Base-by-base conservation (phyloP, 2,113 vertebrate species). In the Anoplopoma fimbria region DNA sequence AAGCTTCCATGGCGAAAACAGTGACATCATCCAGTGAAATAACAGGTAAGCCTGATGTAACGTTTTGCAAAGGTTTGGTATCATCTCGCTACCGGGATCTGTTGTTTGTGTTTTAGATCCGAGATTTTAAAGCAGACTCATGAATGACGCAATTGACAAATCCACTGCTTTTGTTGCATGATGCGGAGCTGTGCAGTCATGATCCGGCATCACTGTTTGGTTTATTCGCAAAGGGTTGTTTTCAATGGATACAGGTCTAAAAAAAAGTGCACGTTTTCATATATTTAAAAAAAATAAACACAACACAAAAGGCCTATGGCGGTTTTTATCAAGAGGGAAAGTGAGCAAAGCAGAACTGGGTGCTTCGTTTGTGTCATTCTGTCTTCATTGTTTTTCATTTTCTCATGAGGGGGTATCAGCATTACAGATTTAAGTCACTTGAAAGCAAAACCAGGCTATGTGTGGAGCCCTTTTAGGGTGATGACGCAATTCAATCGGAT, bases 1-100 rank as follows among this genome's bases (percentile, higher is more conserved):
- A 62, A 34, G 21, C 75, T 31, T 70, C 88, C 71, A 95, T 95
- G 94, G 94, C 89, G 79, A 93, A 90, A 88, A 81, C 83, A 36
- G 71, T 75, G 65, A 9, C 88, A 17, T 75, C 92, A 25, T 81
- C 85, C 45, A 69, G 57, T 47, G 55, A 80, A 33, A 47, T 84
- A 31, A 47, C 93, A 94, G 94, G 95, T 95, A 88, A 86, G 86
- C 23, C 27, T 5, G 9, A 3, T n/a, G 23, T 1, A 13, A 3
- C 4, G 21, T 47, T 25, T n/a, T 23, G 55, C 19, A 8, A 4
- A 0, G 19, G 3, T 14, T 70, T 53, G 21, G 19, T 25, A 2
- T 40, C 40, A 13, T 69, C 49, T 14, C 23, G 67, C 38, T 27
- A 9, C 38, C 27, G 14, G 19, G 40, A 38, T 73, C 12, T 63